Evolutionary conservation across 2,888 invertebrate genomes (phyloP).

Genomic region (Luperina nickerlii): DNA sequence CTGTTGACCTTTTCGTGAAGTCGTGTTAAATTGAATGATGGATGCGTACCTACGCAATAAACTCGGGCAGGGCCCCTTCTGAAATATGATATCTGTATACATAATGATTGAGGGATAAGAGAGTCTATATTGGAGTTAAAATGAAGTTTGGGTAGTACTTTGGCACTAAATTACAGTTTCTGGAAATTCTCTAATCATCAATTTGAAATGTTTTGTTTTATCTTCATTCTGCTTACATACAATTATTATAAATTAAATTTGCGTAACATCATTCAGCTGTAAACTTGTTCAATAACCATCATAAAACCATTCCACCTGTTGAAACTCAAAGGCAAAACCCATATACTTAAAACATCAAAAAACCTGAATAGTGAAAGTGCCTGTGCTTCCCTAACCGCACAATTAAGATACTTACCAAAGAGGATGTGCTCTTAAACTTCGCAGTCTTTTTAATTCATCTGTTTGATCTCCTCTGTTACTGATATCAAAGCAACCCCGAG

Average conservation of each 20-base stretch:
- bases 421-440: conserved; percentile 60
- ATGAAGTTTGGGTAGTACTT: conserved; percentile 2
- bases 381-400: conserved; percentile 63
- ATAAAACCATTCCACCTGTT: conserved; percentile 13
- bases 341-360: conserved; percentile 50
- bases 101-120: conserved; percentile 44
- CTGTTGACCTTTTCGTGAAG: conserved; percentile 60
- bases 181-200: neutral
- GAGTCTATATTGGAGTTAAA: neutral
- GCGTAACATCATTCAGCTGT: neutral
- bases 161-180: conserved; percentile 1
- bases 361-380: conserved; percentile 37
- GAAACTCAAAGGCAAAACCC: conserved; percentile 22
- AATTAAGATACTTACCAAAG: conserved; percentile 61
- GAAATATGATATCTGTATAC: conserved; percentile 53
- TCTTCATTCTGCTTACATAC: neutral
- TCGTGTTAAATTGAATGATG: conserved; percentile 64
- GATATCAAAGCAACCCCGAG: conserved; percentile 82
- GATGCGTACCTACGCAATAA: conserved; percentile 61
- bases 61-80: conserved; percentile 32
- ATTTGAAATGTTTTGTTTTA: neutral
- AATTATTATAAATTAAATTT: neutral
- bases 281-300: conserved; percentile 4
- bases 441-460: conserved; percentile 77
- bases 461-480: conserved; percentile 83